Evolutionary conservation across 2,797 vertebrate genomes (phyloP), one percentile per base, ranked within the genome.

Genomic region (Amblyraja radiata): DNA sequence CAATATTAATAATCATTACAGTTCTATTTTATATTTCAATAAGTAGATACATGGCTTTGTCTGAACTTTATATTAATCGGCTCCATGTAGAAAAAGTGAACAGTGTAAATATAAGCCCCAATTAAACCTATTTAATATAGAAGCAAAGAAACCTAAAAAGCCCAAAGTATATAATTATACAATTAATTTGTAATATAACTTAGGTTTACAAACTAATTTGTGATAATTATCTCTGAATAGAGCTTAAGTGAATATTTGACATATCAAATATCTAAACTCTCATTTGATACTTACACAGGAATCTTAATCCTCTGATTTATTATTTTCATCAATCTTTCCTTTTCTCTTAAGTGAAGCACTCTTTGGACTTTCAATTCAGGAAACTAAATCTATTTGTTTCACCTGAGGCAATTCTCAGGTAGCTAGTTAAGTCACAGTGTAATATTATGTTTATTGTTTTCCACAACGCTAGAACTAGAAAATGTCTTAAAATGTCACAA

Each of bases 41-140:
- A 86, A 2, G 80, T 23, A 54, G 2, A 63, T 86, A 63, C n/a
- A 86, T 32, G 58, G 58, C 11, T 86, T 63, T 86, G 83, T 28
- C 83, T 86, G 28, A 11, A 84, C 8, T 74, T 61, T 54, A 1
- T 86, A 86, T 16, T 86, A 28, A 86, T n/a, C 4, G 13, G 4
- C 13, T 61, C 83, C 83, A 61, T n/a, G 61, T 86, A n/a, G 83
- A n/a, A 86, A 86, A 54, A 86, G 61, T 63, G 58, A 86, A n/a
- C 11, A 63, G 9, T 54, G 46, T 63, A 11, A 63, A 6, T n/a
- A 14, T 14, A 28, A 81, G 25, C 25, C 54, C 28, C 54, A 11
- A 84, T 61, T 86, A 11, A 86, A 86, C 68, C 13, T 16, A 63
- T 63, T 28, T 84, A 23, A 13, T 5, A 18, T 18, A 71, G 68